Conservation (phyloP, 2,888 invertebrate genomes). For the Ophraella communa region DNA sequence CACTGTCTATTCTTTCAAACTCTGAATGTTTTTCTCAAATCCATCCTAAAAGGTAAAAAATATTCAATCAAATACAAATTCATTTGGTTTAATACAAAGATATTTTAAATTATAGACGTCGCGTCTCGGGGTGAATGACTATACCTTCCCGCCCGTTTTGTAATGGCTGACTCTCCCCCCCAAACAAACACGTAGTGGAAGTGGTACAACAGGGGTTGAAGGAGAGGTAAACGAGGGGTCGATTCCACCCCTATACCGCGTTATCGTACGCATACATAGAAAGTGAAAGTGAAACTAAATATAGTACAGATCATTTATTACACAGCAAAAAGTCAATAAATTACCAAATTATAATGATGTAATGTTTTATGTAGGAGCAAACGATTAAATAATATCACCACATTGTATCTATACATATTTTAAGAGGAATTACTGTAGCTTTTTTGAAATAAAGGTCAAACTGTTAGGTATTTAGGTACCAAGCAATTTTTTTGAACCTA, state of each 20-base stretch:
- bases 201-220: slow-evolving; percentile 49
- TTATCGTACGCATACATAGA: slow-evolving; percentile 40
- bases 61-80: slow-evolving; percentile 37
- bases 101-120: slow-evolving; percentile 35
- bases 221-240: slow-evolving; percentile 42
- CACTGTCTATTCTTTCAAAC: neutral
- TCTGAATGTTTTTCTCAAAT: neutral
- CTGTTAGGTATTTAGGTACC: no score
- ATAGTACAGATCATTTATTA: neutral
- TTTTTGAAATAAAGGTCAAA: no score
- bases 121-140: slow-evolving; percentile 42
- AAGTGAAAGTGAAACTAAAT: slow-evolving; percentile 49
- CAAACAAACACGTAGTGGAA: slow-evolving; percentile 47
- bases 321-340: neutral
- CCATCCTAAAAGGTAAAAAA: slow-evolving; percentile 7
- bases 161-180: slow-evolving; percentile 52
- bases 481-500: no score
- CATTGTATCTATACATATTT: no score
- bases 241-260: slow-evolving; percentile 28
- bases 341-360: neutral
- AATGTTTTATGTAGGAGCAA: neutral
- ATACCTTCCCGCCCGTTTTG: slow-evolving; percentile 50
- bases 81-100: slow-evolving; percentile 37
- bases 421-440: no score
- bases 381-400: neutral